phyloP scores from a whole-genome alignment of 2,113 vertebrate species.

The Tenrec ecaudatus region DNA sequence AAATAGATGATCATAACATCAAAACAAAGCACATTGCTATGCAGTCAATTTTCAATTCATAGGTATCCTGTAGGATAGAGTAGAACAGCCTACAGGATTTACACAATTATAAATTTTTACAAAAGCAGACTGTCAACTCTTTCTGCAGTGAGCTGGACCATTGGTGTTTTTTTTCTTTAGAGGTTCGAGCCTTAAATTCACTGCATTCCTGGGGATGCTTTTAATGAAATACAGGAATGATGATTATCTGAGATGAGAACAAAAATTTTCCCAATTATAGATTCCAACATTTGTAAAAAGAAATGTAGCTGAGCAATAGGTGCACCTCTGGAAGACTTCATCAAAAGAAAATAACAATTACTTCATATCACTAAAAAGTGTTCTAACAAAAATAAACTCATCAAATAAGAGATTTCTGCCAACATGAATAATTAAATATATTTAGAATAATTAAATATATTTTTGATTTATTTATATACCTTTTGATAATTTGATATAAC shows the following conservation, averaged over 20 bases:
- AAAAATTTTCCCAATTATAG: neutral
- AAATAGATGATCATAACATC: no score
- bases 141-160: neutral
- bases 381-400: neutral
- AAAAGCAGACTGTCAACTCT: neutral
- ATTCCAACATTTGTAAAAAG: neutral
- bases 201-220: neutral
- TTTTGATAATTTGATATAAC: neutral
- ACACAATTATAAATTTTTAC: neutral
- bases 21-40: neutral
- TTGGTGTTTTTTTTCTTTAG: neutral
- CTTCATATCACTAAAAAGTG: neutral
- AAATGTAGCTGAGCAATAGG: neutral
- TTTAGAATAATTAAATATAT: neutral
- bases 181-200: neutral
- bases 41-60: neutral
- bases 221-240: neutral
- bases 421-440: neutral
- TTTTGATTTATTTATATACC: neutral
- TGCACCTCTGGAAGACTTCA: slow-evolving; percentile 13
- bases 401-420: neutral
- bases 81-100: neutral
- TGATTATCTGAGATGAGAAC: neutral
- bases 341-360: neutral
- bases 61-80: neutral